These are phyloP conservation scores for Callyntrura sp. DNA, from an alignment of 2,888 invertebrate genomes.

Conservation along the genomic window DNA sequence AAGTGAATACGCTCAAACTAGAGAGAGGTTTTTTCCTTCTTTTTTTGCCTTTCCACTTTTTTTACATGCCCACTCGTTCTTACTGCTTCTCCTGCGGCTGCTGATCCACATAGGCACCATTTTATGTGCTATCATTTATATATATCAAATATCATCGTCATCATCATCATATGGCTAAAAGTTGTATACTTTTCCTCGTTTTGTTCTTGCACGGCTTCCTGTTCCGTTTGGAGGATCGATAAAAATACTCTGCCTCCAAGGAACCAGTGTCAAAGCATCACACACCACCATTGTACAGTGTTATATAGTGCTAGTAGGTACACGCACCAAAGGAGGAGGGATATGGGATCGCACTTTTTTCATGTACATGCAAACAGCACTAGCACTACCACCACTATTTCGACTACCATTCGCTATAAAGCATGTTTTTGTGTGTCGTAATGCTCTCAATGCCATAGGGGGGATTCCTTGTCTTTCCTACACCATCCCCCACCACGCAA, in stretches of 20 bases:
- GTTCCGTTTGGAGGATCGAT: conserved; percentile 70
- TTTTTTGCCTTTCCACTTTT: not conserved
- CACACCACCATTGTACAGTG: conserved; percentile 1
- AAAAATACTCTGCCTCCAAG: conserved; percentile 67
- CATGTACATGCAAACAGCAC: not conserved
- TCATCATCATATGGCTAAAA: not conserved
- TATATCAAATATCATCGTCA: not conserved
- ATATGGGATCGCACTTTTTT: conserved; percentile 44
- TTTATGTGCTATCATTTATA: not conserved
- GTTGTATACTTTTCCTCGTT: conserved; percentile 19
- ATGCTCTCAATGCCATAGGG: conserved; percentile 42
- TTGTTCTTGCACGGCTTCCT: conserved; percentile 57
- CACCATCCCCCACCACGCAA: conserved; percentile 1
- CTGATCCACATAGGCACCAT: too few relatives aligned
- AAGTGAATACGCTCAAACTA: conserved; percentile 40
- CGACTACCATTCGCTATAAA: not conserved
- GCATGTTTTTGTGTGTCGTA: not conserved
- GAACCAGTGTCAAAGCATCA: not conserved
- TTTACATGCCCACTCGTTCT: not conserved
- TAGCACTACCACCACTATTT: too few relatives aligned
- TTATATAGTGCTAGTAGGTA: not conserved
- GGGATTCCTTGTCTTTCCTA: conserved; percentile 25
- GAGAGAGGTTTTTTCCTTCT: not conserved
- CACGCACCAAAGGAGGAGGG: conserved; percentile 11
- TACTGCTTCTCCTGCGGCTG: not conserved